Percentiles rank a stretch among this genome's conserved stretches.
Conservation (phyloP, 2,888 invertebrate species). For the Malthinus seriepunctatus region DNA sequence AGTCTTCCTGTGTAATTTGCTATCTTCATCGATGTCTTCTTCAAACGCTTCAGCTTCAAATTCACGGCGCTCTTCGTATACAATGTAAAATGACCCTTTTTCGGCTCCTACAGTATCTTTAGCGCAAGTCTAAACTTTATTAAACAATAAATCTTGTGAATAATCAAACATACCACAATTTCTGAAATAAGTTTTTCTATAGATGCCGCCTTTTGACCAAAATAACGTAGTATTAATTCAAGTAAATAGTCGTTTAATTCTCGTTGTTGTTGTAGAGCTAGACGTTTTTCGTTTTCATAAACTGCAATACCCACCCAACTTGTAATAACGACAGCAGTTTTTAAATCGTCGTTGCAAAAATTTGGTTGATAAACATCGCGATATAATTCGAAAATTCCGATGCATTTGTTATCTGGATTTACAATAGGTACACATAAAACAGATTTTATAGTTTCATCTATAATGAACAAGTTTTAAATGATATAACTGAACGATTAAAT, state of each 20-base stretch:
- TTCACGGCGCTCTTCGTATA: constrained; percentile 57
- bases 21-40: constrained; percentile 54
- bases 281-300: constrained; percentile 50
- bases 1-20: constrained; percentile 58
- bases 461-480: constrained; percentile 53
- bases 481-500: no score
- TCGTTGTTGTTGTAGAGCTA: constrained; percentile 50
- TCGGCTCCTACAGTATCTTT: constrained; percentile 63
- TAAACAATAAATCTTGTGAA: not conserved
- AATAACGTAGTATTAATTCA: constrained; percentile 55
- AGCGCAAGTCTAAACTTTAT: constrained; percentile 57
- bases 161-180: constrained; percentile 6
- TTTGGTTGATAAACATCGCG: constrained; percentile 48
- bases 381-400: constrained; percentile 63
- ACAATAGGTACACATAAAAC: constrained; percentile 64
- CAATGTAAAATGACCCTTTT: constrained; percentile 61
- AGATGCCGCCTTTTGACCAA: constrained; percentile 47
- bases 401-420: constrained; percentile 61
- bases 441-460: constrained; percentile 57
- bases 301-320: constrained; percentile 55
- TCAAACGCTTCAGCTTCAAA: constrained; percentile 63
- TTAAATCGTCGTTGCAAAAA: constrained; percentile 47
- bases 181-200: not conserved
- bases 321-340: constrained; percentile 47
- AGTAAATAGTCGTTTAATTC: constrained; percentile 51